Base-by-base conservation (phyloP, 2,113 vertebrate species). In the Carassius auratus region DNA sequence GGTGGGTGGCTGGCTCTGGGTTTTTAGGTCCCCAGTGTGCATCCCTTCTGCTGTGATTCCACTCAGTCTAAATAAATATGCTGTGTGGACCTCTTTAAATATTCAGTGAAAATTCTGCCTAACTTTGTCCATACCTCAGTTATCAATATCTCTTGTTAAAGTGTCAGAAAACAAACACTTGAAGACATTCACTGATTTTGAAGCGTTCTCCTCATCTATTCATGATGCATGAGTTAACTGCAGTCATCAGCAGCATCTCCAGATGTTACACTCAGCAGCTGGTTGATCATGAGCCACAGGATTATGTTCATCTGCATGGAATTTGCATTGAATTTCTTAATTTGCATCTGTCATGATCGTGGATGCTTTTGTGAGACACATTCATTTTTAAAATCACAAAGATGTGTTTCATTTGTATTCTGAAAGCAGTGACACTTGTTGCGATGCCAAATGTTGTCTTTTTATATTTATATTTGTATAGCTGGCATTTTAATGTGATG, bases 1-100 rank as follows among this genome's bases (percentile, higher is more conserved):
- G 15, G 69, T 80, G 85, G 85, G 76, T 84, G 85, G 85, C 76
- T 86, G 33, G 52, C 69, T 81, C 62, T 55, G 23, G 42, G 62
- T 8, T 52, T 86, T 69, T 76, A 52, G 52, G 52, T 81, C 85
- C 57, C 50, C 10, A n/a, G 42, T 42, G 73, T 59, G 23, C 69
- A 84, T 79, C 23, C n/a, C 21, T 59, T 68, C 57, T 80, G 84
- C 15, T 45, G 77, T 59, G 26, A 48, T 76, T 52, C 74, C 55
- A 52, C 42, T 84, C 75, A 33, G 10, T 64, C 59, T 64, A 45
- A 38, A 80, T 42, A 80, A 45, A 64, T 21, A 64, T 80, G 77
- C 57, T 42, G 33, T 26, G 21, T 30, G 15, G 48, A 76, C 45
- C 23, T 42, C 8, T 79, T 78, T 38, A 4, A 78, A 78, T 14